A percentile compares a stretch with the other conserved stretches of the same genome.
These are phyloP conservation scores for Calypte anna DNA, from an alignment of 2,113 vertebrate species.

Conservation along the genomic window DNA sequence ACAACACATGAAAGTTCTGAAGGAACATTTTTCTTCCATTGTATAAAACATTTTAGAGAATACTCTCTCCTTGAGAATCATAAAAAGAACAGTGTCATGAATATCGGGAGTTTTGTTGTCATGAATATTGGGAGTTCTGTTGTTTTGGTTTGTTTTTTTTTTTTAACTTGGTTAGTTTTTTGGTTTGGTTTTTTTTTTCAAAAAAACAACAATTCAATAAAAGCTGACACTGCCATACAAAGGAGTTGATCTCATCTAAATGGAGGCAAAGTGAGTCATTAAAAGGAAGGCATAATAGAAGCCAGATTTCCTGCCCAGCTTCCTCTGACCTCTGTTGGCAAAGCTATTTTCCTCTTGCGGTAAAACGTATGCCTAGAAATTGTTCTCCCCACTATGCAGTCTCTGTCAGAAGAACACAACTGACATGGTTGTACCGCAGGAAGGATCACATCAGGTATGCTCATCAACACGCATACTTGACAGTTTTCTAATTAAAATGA, in stretches of 20 bases:
- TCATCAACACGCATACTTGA: background rate
- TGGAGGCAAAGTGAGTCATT: constrained; percentile 15
- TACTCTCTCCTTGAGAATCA: background rate
- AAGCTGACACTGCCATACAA: background rate
- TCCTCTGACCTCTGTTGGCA: constrained; percentile 35
- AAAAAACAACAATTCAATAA: background rate
- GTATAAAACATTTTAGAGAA: background rate
- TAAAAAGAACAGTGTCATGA: background rate
- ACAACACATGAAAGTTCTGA: background rate
- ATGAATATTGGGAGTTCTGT: background rate
- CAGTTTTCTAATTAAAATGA: background rate
- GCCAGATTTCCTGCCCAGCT: constrained; percentile 25
- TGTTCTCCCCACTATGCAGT: background rate
- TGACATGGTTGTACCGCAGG: rapidly evolving
- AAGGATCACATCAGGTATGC: background rate
- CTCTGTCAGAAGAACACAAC: background rate
- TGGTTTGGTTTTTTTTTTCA: background rate
- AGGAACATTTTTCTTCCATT: background rate
- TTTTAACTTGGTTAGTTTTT: too few relatives aligned
- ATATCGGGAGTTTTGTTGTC: background rate
- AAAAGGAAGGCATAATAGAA: constrained; percentile 29
- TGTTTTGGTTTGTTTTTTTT: too few relatives aligned
- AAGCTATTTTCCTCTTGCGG: background rate
- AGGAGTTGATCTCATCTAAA: constrained; percentile 19
- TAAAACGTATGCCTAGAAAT: background rate